A percentile compares a stretch with the other conserved stretches of the same genome.
These are phyloP conservation scores for rat (Rattus norvegicus) DNA, from an alignment of 2,113 vertebrate genomes.

Conservation along the genomic window GRCr8 NC_086038.1:54872001-54872500, in stretches of 20 bases:
- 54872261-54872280: slow-evolving; percentile 49
- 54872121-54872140: background rate
- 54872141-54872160: background rate
- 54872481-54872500: too few species aligned
- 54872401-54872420: background rate
- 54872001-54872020: background rate
- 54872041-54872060: too few species aligned
- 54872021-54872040: background rate
- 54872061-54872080: background rate
- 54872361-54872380: slow-evolving; percentile 30
- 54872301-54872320: slow-evolving; percentile 22
- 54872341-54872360: background rate
- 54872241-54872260: background rate
- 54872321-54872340: background rate
- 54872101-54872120: background rate
- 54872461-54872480: too few species aligned
- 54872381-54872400: slow-evolving; percentile 2
- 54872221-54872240: slow-evolving; percentile 24
- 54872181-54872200: background rate
- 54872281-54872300: slow-evolving; percentile 7
- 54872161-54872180: background rate
- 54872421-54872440: background rate
- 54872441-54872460: slow-evolving; percentile 52
- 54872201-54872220: slow-evolving; percentile 5
- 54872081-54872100: too few species aligned